phyloP scores from a whole-genome alignment of 2,113 vertebrate species.

The Paracanthobrama guichenoti region DNA sequence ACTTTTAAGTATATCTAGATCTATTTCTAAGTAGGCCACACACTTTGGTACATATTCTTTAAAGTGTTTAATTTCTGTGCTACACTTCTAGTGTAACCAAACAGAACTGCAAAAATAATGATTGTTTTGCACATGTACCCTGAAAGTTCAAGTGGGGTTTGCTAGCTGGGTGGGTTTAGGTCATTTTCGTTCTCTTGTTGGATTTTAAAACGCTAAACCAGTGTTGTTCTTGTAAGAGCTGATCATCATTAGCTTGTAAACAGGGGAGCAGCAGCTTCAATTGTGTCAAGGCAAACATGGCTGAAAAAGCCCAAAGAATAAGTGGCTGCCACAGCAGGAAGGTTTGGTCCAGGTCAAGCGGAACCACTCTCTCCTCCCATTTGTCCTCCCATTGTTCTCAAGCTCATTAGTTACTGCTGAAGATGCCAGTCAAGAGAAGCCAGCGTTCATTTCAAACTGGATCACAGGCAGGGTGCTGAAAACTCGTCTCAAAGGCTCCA shows the following conservation, averaged over 20 bases:
- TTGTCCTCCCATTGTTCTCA: slow-evolving; percentile 64
- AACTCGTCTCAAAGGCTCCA: slow-evolving; percentile 39
- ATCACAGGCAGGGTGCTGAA: slow-evolving; percentile 16
- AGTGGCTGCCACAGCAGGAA: background rate
- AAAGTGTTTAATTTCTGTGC: background rate
- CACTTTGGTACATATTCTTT: background rate
- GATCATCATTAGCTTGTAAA: slow-evolving; percentile 26
- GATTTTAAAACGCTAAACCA: slow-evolving; percentile 1
- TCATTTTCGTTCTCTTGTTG: background rate
- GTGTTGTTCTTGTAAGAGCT: background rate
- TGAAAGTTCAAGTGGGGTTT: background rate
- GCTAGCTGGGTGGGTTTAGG: background rate
- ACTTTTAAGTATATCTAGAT: too few relatives aligned
- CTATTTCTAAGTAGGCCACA: too few relatives aligned
- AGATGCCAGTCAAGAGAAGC: slow-evolving; percentile 44
- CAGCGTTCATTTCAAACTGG: slow-evolving; percentile 45
- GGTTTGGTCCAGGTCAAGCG: slow-evolving; percentile 56
- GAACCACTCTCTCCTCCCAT: slow-evolving; percentile 55
- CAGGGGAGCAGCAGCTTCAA: background rate
- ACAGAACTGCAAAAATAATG: background rate
- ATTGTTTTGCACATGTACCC: background rate
- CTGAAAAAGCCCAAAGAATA: slow-evolving; percentile 2
- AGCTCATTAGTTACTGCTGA: slow-evolving; percentile 68
- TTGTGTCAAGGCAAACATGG: background rate
- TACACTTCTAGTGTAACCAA: background rate